Evolutionary conservation across 2,113 vertebrate species (phyloP).

Genomic region (Pedetes capensis): DNA sequence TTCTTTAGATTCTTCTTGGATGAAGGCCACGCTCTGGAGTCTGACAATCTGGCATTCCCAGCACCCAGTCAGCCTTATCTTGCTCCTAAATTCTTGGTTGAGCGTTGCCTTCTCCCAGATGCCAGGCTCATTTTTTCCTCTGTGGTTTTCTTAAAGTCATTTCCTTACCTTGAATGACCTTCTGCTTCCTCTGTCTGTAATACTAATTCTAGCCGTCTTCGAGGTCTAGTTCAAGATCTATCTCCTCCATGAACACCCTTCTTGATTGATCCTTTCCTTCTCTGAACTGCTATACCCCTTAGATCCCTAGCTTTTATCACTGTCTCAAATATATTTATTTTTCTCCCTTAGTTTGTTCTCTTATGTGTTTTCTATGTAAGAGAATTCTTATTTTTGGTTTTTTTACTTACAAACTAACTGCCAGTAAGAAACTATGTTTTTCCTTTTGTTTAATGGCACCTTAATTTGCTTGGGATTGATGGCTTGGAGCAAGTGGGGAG

Average conservation of each 20-base stretch:
- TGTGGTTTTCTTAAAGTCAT: slow-evolving; percentile 35
- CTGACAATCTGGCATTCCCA: background rate
- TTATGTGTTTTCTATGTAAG: background rate
- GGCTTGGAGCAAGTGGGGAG: background rate
- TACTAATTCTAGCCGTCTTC: slow-evolving; percentile 44
- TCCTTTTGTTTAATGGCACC: background rate
- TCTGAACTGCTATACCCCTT: background rate
- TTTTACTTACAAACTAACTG: background rate
- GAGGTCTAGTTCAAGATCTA: slow-evolving; percentile 32
- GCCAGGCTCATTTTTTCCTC: slow-evolving; percentile 6
- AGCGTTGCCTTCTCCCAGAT: slow-evolving; percentile 23
- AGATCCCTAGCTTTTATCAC: background rate
- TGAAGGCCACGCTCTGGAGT: background rate
- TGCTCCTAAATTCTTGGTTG: slow-evolving; percentile 24
- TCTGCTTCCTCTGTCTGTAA: slow-evolving; percentile 20
- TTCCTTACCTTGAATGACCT: slow-evolving; percentile 64
- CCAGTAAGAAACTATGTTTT: background rate
- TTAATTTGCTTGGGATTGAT: background rate
- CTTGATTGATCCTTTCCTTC: slow-evolving; percentile 43
- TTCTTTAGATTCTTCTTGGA: slow-evolving; percentile 38
- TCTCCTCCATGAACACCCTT: slow-evolving; percentile 1
- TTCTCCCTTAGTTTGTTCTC: slow-evolving; percentile 15
- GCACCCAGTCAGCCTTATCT: slow-evolving; percentile 67
- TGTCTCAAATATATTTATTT: slow-evolving; percentile 13
- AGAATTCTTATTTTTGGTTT: background rate